phyloP scores from a whole-genome alignment of 1,140 invertebrate genomes.

The Chrysomallon squamiferum region DNA sequence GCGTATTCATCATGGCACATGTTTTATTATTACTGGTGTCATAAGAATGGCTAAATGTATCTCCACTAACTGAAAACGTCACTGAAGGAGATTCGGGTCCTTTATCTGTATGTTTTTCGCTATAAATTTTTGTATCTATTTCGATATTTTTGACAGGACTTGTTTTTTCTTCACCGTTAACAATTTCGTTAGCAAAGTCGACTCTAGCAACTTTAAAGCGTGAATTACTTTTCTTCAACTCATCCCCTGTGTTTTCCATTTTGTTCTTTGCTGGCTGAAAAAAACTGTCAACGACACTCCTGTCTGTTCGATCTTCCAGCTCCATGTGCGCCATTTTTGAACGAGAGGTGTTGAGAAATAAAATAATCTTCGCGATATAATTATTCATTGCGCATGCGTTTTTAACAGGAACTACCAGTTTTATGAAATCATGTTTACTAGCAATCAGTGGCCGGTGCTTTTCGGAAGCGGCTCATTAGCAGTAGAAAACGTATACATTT shows the following conservation, averaged over 20 bases:
- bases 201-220: slow-evolving; percentile 47
- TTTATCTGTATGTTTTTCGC: slow-evolving; percentile 7
- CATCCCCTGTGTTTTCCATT: slow-evolving; percentile 9
- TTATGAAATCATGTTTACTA: too few relatives aligned
- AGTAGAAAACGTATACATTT: too few relatives aligned
- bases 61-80: slow-evolving; percentile 26
- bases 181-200: slow-evolving; percentile 29
- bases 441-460: too few relatives aligned
- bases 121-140: background rate
- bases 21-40: slow-evolving; percentile 82
- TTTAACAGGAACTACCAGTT: too few relatives aligned
- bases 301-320: background rate
- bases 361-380: too few relatives aligned
- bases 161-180: slow-evolving; percentile 15
- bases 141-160: slow-evolving; percentile 7
- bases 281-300: background rate
- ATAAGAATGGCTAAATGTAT: slow-evolving; percentile 58
- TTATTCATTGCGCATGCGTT: too few relatives aligned
- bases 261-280: background rate
- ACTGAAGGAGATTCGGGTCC: slow-evolving; percentile 19
- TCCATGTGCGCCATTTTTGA: slow-evolving; percentile 9
- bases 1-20: slow-evolving; percentile 81
- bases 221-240: slow-evolving; percentile 26
- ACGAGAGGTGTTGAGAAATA: too few relatives aligned
- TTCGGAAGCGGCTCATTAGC: too few relatives aligned